Evolutionary conservation across 2,888 invertebrate species (phyloP).

Genomic region (Furcula furcula): DNA sequence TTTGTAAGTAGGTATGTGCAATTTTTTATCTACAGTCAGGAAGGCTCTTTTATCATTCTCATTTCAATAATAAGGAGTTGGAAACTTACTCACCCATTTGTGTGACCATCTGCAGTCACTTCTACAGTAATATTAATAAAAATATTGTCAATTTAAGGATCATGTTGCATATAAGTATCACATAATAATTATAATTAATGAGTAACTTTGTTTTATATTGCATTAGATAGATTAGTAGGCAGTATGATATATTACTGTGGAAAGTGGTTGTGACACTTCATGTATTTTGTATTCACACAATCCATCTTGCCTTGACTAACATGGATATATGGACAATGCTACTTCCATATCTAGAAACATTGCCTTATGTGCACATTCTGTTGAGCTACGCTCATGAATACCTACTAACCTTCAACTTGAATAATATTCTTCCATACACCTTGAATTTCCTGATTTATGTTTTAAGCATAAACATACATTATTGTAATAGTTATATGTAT

Average conservation of each 20-base stretch:
- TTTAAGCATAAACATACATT: no score
- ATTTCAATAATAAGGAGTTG: slow-evolving; percentile 27
- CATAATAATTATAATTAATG: neutral
- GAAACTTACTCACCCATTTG: slow-evolving; percentile 10
- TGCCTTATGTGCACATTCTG: slow-evolving; percentile 28
- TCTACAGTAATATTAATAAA: slow-evolving; percentile 7
- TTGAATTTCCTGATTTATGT: no score
- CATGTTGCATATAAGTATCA: neutral
- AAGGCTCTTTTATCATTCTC: slow-evolving; percentile 5
- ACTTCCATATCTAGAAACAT: slow-evolving; percentile 33
- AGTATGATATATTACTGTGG: neutral
- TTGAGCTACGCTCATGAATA: slow-evolving; percentile 18
- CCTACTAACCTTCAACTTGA: slow-evolving; percentile 49
- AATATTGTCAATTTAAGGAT: neutral
- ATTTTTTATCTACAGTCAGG: no score
- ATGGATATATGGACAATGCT: slow-evolving; percentile 43
- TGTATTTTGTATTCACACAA: slow-evolving; percentile 3
- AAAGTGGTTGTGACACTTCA: slow-evolving; percentile 8
- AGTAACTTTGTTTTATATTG: neutral
- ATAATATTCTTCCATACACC: slow-evolving; percentile 5
- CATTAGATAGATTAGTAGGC: neutral
- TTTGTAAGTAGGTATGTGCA: no score
- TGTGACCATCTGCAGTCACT: slow-evolving; percentile 8
- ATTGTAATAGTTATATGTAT: no score
- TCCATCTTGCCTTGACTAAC: slow-evolving; percentile 33